Evolutionary conservation across 1,140 invertebrate species (phyloP).

Genomic region (Nautilus pompilius): DNA sequence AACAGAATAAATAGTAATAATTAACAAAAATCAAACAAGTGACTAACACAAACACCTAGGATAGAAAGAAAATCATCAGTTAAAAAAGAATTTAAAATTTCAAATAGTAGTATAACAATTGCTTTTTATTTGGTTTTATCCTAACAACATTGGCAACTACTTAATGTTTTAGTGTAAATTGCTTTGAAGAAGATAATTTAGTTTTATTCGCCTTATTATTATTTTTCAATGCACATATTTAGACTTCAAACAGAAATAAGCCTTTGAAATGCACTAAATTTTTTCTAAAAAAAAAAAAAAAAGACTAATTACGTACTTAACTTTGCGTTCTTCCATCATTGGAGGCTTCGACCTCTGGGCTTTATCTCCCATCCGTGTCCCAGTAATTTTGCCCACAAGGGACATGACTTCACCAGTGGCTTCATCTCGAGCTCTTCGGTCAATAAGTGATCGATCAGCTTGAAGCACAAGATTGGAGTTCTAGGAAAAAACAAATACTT

Average conservation of each 20-base stretch:
- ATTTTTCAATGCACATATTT: neutral
- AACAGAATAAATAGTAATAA: no score
- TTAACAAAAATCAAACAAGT: no score
- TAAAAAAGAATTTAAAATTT: no score
- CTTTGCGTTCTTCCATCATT: conserved; percentile 78
- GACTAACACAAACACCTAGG: no score
- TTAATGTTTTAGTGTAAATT: no score
- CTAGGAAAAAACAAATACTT: no score
- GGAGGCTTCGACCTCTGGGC: conserved; percentile 67
- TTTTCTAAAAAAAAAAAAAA: conserved; percentile 40
- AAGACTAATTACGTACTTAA: conserved; percentile 67
- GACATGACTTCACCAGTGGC: conserved; percentile 98
- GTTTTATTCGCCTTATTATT: neutral
- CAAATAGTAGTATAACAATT: no score
- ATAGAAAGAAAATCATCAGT: no score
- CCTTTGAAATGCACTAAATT: neutral
- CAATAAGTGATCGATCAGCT: conserved; percentile 97
- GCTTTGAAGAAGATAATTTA: neutral
- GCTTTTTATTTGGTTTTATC: no score
- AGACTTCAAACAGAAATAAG: neutral
- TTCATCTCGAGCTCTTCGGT: conserved; percentile 95
- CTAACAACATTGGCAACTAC: no score
- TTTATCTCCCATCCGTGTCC: conserved; percentile 94
- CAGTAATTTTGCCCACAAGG: conserved; percentile 85
- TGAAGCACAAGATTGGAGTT: conserved; percentile 99